Evolutionary conservation across 2,113 vertebrate species (phyloP).

Genomic region (Neolamprologus longior): DNA sequence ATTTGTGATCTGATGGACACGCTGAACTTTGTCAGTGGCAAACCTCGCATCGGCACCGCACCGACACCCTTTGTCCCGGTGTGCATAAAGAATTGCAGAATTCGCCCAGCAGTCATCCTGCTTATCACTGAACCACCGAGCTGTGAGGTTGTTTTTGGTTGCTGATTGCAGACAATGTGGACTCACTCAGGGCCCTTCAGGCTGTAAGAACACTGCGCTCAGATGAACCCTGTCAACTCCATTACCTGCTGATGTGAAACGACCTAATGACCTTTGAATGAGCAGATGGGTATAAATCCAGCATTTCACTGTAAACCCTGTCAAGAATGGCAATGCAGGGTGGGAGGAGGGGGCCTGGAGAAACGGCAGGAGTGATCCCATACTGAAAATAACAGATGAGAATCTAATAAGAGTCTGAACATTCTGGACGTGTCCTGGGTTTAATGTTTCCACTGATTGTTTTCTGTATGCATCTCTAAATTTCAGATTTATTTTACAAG

Average conservation of each 20-base stretch:
- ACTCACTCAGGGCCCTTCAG: conserved; percentile 19
- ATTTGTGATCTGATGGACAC: not conserved
- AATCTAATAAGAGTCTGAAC: not conserved
- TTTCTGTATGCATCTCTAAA: not conserved
- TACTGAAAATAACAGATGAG: not conserved
- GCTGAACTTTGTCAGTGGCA: not conserved
- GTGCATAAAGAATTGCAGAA: conserved; percentile 43
- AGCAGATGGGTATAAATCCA: conserved; percentile 35
- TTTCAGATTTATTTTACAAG: not conserved
- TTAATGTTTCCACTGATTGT: not conserved
- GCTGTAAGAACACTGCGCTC: conserved; percentile 43
- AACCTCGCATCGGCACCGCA: not conserved
- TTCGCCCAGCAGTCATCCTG: conserved; percentile 25
- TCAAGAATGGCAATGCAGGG: conserved; percentile 6
- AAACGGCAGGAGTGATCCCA: not conserved
- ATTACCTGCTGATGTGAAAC: conserved; percentile 63
- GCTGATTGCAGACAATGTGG: conserved; percentile 24
- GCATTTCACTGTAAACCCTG: not conserved
- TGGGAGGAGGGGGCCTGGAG: not conserved
- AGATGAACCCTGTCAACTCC: conserved; percentile 63
- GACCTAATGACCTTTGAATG: conserved; percentile 64
- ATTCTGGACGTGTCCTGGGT: not conserved
- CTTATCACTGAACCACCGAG: conserved; percentile 26
- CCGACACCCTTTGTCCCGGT: not conserved
- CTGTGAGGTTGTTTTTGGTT: conserved; percentile 40